Percentiles rank a stretch among this genome's conserved stretches.
phyloP scores from a whole-genome alignment of 2,797 vertebrate species.

The Geotrypetes seraphini region DNA sequence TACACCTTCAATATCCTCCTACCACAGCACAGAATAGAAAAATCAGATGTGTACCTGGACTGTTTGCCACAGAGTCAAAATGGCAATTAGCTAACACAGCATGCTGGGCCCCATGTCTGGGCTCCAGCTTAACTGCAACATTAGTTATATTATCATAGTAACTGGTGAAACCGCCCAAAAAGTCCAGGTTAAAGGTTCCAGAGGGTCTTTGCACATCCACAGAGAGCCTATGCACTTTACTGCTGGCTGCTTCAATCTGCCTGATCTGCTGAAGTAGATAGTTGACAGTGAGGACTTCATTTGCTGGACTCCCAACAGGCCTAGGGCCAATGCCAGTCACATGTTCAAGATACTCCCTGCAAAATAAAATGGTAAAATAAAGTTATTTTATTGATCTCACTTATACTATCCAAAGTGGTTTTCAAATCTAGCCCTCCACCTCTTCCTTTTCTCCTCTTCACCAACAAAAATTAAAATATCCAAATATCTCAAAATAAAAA shows the following conservation, averaged over 20 bases:
- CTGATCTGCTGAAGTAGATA: slow-evolving; percentile 82
- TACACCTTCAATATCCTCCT: too few relatives aligned
- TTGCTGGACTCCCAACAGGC: slow-evolving; percentile 82
- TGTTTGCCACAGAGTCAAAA: slow-evolving; percentile 91
- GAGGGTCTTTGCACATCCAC: slow-evolving; percentile 82
- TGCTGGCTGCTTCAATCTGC: slow-evolving; percentile 56
- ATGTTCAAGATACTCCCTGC: slow-evolving; percentile 76
- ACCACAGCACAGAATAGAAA: too few relatives aligned
- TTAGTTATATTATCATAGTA: slow-evolving; percentile 93
- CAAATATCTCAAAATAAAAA: too few relatives aligned
- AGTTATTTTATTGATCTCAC: too few relatives aligned
- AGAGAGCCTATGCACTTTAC: slow-evolving; percentile 59
- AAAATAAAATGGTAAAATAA: slow-evolving; percentile 17
- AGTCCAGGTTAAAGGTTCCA: slow-evolving; percentile 89
- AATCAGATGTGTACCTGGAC: slow-evolving; percentile 75
- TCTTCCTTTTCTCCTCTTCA: background rate
- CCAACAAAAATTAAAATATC: background rate
- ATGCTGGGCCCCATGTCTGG: slow-evolving; percentile 68
- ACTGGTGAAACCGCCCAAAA: slow-evolving; percentile 91
- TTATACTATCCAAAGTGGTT: background rate
- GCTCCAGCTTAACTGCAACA: slow-evolving; percentile 79
- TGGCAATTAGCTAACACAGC: slow-evolving; percentile 91
- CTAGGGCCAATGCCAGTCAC: slow-evolving; percentile 85
- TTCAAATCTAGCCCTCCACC: background rate
- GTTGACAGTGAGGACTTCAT: slow-evolving; percentile 79